Conservation (phyloP, 1,140 invertebrate species). For the Cataglyphis hispanica region DNA sequence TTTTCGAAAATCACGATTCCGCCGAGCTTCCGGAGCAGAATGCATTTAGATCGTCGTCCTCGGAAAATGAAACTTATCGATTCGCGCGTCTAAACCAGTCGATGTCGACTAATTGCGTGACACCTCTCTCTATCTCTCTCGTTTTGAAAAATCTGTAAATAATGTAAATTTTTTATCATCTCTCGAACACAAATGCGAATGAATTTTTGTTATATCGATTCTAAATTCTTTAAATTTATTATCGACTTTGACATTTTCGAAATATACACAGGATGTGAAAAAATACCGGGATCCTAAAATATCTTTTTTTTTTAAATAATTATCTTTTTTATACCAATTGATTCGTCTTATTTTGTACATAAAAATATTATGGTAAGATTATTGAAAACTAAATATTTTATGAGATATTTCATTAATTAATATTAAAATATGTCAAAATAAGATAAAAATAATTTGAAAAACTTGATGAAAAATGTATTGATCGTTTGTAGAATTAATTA, state of each 20-base stretch:
- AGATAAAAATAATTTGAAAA: no score
- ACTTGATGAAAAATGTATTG: no score
- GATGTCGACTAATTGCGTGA: background rate
- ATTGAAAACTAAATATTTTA: no score
- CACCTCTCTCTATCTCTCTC: background rate
- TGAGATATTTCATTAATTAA: no score
- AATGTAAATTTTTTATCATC: constrained; percentile 5
- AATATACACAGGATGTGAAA: no score
- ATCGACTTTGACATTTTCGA: background rate
- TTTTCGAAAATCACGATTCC: background rate
- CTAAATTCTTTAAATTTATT: background rate
- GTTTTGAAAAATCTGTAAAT: background rate
- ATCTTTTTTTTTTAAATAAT: no score
- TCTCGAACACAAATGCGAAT: background rate
- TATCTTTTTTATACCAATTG: no score
- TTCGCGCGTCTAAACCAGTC: constrained; percentile 9
- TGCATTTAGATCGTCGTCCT: background rate
- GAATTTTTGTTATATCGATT: background rate
- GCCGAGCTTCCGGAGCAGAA: background rate
- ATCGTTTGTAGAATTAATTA: constrained; percentile 58
- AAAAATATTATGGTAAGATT: no score
- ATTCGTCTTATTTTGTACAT: no score
- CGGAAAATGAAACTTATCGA: constrained; percentile 47
- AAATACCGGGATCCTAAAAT: no score
- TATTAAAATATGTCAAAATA: no score